Evolutionary conservation across 2,797 vertebrate genomes (phyloP), one percentile per base, ranked within the genome.

Genomic region (Leptoclinus maculatus): DNA sequence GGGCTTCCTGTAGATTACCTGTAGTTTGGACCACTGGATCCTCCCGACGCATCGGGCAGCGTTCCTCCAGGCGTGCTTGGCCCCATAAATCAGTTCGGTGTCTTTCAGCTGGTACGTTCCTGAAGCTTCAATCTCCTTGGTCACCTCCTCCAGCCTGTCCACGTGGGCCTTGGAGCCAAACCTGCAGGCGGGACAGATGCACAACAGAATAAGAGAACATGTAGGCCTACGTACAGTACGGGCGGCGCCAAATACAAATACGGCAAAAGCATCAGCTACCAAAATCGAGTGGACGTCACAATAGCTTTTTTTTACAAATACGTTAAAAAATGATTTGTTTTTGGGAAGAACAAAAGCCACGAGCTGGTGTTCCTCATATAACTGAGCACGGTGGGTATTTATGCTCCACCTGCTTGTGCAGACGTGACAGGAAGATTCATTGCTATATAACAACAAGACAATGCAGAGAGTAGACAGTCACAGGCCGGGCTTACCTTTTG

Each of bases 21-120:
- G 98, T 66, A 99, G 94, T 89, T 99, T 99, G 91, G 98, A 99
- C 98, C 98, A 99, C 94, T 99, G 98, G 87, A 99, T 99, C 88
- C 98, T 95, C 67, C 98, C 98, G 0, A 99, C 97, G 0, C 98
- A 99, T 19, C 98, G 96, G 8, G 98, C 94, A 0, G 98, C 98
- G 0, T 99, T 99, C 57, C 98, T 94, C 98, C 98, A 99, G 83
- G 97, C 98, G 0, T 99, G 97, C 84, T 99, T 99, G 80, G 98
- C 98, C 0, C 98, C 98, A 0, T 99, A 99, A 88, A 98, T 99
- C 23, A 99, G 94, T 88, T 99, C 98, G 0, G 96, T 99, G 92
- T 99, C 98, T 80, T 97, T 97, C 78, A 99, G 95, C 87, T 98
- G 98, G 91, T 99, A 99, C 0, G 96, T 97, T 70, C 96, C 96